Evolutionary conservation across 2,888 invertebrate genomes (phyloP).

Genomic region (Neoascia interrupta): DNA sequence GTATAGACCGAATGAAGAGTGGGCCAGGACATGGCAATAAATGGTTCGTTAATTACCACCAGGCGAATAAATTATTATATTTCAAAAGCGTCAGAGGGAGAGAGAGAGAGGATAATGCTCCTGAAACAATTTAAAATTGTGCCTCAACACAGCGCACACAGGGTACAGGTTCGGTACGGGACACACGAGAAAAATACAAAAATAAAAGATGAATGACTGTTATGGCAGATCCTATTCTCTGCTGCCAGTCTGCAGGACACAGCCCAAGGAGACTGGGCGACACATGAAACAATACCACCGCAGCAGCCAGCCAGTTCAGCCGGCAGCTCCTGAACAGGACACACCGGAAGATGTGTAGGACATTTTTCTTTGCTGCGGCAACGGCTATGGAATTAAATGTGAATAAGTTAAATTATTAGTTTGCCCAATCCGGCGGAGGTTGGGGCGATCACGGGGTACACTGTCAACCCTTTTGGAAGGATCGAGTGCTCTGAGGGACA

Average conservation of each 20-base stretch:
- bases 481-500: slow-evolving; percentile 27
- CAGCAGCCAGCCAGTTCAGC: slow-evolving; percentile 4
- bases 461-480: slow-evolving; percentile 45
- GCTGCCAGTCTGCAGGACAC: too few relatives aligned
- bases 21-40: slow-evolving; percentile 60
- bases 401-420: slow-evolving; percentile 69
- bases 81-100: slow-evolving; percentile 18
- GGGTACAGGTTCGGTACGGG: neutral
- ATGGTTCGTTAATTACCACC: slow-evolving; percentile 69
- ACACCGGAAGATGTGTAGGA: slow-evolving; percentile 55
- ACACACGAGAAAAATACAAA: slow-evolving; percentile 52
- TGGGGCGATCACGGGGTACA: slow-evolving; percentile 19
- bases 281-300: slow-evolving; percentile 61
- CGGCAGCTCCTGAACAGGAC: slow-evolving; percentile 32
- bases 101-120: slow-evolving; percentile 30
- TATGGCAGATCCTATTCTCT: slow-evolving; percentile 56
- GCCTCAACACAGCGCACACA: slow-evolving; percentile 3
- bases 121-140: slow-evolving; percentile 57
- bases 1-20: slow-evolving; percentile 33
- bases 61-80: slow-evolving; percentile 69
- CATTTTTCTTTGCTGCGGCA: slow-evolving; percentile 39
- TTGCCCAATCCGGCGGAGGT: slow-evolving; percentile 58
- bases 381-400: slow-evolving; percentile 55
- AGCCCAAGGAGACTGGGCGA: slow-evolving; percentile 24
- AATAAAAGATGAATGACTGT: slow-evolving; percentile 68